phyloP scores from a whole-genome alignment of 1,140 invertebrate species.

The Idris sp. region DNA sequence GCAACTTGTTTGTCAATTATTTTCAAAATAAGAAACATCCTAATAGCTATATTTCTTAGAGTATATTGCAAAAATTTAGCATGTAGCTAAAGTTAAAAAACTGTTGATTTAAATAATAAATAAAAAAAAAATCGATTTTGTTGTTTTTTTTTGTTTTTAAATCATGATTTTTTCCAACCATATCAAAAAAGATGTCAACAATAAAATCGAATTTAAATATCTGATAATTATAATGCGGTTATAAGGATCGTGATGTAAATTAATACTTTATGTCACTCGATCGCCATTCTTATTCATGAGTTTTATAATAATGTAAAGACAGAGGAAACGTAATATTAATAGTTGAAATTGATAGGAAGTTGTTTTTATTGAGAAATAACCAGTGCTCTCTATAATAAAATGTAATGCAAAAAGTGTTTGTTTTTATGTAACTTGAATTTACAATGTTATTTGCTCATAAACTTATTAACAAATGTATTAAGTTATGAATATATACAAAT shows the following conservation, averaged over 20 bases:
- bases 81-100: no score
- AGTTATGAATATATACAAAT: no score
- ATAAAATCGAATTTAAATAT: constrained; percentile 41
- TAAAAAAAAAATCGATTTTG: no score
- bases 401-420: background rate
- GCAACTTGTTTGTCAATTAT: no score
- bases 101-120: no score
- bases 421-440: constrained; percentile 2
- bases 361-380: constrained; percentile 33
- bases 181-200: no score
- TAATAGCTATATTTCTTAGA: no score
- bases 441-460: constrained; percentile 1
- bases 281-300: constrained; percentile 21
- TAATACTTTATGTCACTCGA: constrained; percentile 23
- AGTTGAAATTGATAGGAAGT: constrained; percentile 33
- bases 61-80: no score
- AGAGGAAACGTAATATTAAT: constrained; percentile 46
- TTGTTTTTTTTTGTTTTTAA: no score
- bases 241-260: constrained; percentile 6
- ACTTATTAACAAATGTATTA: no score
- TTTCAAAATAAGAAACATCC: no score
- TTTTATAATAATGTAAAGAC: constrained; percentile 20
- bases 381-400: background rate
- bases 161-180: no score
- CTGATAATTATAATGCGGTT: constrained; percentile 31